Evolutionary conservation across 2,888 invertebrate species (phyloP), one percentile per base, ranked within the genome.

Genomic region (Hirtodrosophila histrioides): DNA sequence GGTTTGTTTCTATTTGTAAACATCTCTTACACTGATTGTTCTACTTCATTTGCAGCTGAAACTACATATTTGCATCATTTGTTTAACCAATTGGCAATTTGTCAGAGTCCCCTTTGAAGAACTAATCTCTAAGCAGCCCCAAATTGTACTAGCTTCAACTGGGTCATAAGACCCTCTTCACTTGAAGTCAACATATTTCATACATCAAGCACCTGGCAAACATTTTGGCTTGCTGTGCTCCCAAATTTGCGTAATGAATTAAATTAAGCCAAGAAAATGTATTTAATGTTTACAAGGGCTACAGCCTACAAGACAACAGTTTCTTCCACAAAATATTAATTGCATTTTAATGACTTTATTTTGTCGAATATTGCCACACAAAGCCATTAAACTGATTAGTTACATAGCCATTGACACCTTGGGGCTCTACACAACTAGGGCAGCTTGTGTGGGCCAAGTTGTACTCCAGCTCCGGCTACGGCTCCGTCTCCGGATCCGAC

Each of bases 321-420:
- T 37, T 7, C 23, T 49, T 36, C 43, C 67, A 68, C 51, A 72
- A 76, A 31, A 77, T 85, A 82, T 85, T 84, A 84, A 84, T 84
- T 84, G 87, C 77, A 75, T 87, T 87, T 84, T 87, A 87, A 84
- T 87, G 79, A 75, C 75, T 82, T 85, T 69, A 87, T 79, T 74
- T 56, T 71, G 55, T 72, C 61, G 66, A 74, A 65, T 66, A 70
- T 71, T 57, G 62, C 53, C 41, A 56, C 44, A 82, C 57, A 79
- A 57, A 73, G 72, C 83, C 75, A 87, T 84, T 87, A 85, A 85
- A 82, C 75, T 87, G 87, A 84, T 84, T 84, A 84, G 76, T 65
- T 71, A 51, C 45, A 72, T 51, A 75, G 73, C 62, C 65, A 75
- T 86, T 81, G 85, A 69, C 87, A 84, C 82, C 82, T 83, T 62